Base-by-base conservation (phyloP, 2,113 vertebrate genomes). In the Gambusia affinis region DNA sequence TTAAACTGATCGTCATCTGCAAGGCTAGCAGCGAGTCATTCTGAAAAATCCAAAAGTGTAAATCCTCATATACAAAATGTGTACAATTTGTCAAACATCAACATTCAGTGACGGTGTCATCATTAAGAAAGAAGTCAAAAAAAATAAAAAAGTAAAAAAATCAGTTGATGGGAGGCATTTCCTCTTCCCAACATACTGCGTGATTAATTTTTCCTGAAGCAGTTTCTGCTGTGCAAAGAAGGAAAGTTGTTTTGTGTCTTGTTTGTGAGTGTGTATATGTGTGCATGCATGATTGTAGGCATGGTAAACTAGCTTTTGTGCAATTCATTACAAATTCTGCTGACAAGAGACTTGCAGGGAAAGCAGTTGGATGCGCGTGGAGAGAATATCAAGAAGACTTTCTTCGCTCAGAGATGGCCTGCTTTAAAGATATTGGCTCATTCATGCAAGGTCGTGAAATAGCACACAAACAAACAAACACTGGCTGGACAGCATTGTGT, bases 251-350 rank as follows among this genome's bases (percentile, higher is more conserved):
- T 63, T 64, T 76, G 39, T 72, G 47, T 62, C 37, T 65, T 27
- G 64, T 65, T 35, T 27, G 33, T 65, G 64, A n/a, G 44, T 73
- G 51, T 76, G 63, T 75, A 70, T 64, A 66, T 63, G 80, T 5
- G 24, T 66, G 47, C 35, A 17, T 68, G 81, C 31, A 44, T 78
- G 79, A 33, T 72, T 69, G 83, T 67, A 85, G 65, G 75, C 74
- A 88, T 86, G 82, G 75, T 77, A 87, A 90, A 88, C 79, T 57
- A 62, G 73, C 67, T 88, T 92, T 89, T 84, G 83, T 90, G 80
- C 76, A 80, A 73, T 89, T 88, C 86, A 89, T 90, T 92, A 85
- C 76, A 86, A 87, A 92, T 91, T 92, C 85, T 89, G 90, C 90
- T 92, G 90, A 92, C 90, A 83, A 57, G 84, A 85, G 89, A 87